These are phyloP conservation scores for Microcebus tavaratra DNA, from an alignment of 2,113 vertebrate species.

Conservation along the genomic window DNA sequence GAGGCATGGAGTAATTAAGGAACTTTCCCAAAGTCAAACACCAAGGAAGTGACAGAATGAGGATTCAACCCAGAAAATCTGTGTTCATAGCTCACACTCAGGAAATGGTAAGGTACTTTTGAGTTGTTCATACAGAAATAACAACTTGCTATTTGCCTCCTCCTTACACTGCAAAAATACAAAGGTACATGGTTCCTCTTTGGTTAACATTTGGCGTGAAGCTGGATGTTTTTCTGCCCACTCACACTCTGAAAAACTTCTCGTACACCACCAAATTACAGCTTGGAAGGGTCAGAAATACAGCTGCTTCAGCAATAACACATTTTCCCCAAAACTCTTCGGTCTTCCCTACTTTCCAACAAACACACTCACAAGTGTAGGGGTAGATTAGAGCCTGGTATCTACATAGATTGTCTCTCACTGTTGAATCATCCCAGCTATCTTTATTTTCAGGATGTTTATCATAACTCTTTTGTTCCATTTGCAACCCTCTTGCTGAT, in stretches of 20 bases:
- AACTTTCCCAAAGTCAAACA: background rate
- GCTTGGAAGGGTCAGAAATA: background rate
- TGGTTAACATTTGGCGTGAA: background rate
- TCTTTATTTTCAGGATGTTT: constrained; percentile 63
- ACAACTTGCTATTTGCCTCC: background rate
- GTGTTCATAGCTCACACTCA: background rate
- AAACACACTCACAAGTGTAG: background rate
- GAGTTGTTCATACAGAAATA: background rate
- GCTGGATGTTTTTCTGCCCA: background rate
- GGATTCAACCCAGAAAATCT: background rate
- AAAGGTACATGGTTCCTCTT: background rate
- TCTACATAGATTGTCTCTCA: background rate
- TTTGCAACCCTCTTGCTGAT: constrained; percentile 22
- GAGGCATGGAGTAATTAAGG: constrained; percentile 7
- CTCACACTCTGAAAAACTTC: constrained; percentile 19
- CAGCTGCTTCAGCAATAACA: background rate
- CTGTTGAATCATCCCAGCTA: constrained; percentile 50
- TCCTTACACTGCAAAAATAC: background rate
- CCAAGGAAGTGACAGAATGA: background rate
- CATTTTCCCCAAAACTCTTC: background rate
- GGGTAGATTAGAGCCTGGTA: background rate
- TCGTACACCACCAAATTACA: background rate
- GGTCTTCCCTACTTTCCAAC: background rate
- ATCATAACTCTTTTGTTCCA: constrained; percentile 66
- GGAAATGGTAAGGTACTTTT: background rate